Evolutionary conservation across 1,140 invertebrate species (phyloP).

Genomic region (Condylostylus longicornis): DNA sequence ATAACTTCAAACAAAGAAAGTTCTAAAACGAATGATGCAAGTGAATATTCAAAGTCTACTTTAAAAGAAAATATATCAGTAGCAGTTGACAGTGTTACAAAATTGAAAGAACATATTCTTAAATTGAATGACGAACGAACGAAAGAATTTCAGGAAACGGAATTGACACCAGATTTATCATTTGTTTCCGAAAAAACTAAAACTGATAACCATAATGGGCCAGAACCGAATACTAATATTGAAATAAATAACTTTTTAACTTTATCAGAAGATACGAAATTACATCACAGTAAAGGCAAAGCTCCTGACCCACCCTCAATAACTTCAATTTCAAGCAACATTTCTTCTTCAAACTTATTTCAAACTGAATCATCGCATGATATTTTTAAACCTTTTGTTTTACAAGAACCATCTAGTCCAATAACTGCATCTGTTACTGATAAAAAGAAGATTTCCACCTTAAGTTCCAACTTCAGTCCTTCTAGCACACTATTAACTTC

Average conservation of each 20-base stretch:
- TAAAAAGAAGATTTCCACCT: conserved; percentile 9
- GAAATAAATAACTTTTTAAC: conserved; percentile 16
- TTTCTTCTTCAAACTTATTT: too few relatives aligned
- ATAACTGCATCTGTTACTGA: conserved; percentile 8
- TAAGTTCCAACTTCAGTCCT: not conserved
- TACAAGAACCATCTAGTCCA: conserved; percentile 4
- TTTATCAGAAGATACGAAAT: conserved; percentile 22
- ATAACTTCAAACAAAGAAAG: too few relatives aligned
- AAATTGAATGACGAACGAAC: too few relatives aligned
- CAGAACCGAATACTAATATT: conserved; percentile 7
- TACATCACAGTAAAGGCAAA: conserved; percentile 19
- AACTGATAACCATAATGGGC: not conserved
- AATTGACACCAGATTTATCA: not conserved
- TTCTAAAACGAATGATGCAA: too few relatives aligned
- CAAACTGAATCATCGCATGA: too few relatives aligned
- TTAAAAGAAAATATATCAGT: too few relatives aligned
- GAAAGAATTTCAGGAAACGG: too few relatives aligned
- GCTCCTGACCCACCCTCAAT: conserved; percentile 19
- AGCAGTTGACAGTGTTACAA: too few relatives aligned
- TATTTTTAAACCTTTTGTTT: too few relatives aligned
- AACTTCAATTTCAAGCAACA: too few relatives aligned
- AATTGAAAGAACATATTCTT: too few relatives aligned
- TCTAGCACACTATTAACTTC: not conserved
- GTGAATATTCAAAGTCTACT: too few relatives aligned
- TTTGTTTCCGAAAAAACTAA: conserved; percentile 1